Evolutionary conservation across 2,888 invertebrate genomes (phyloP), one percentile per base, ranked within the genome.

Genomic region (Ormia ochracea): DNA sequence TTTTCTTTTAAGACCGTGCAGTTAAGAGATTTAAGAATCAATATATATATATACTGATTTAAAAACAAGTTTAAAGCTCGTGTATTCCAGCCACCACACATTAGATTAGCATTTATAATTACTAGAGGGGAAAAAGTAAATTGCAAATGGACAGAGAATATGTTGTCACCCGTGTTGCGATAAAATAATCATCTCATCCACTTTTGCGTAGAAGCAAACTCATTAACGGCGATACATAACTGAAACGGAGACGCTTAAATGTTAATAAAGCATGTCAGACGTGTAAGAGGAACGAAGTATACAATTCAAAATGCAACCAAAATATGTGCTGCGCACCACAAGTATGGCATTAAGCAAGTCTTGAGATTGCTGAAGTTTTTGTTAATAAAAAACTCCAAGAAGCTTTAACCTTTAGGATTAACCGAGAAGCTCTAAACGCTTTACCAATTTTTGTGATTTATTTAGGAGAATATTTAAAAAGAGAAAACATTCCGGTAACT

Each of bases 71-170:
- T 77, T 61, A 21, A 31, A 48, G 61, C 56, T 63, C 19, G 48
- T 41, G 33, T 70, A 70, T 56, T 41, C 21, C 23, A 41, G 68
- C 68, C 69, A 45, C 68, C 48, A 72, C 61, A 41, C 63, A 77
- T 77, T 77, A 70, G 76, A 77, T 77, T 77, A 77, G 76, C 70
- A 41, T 75, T 70, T 77, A 77, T 77, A 77, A 77, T 77, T 76
- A 70, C 69, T 50, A 63, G 63, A 63, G 28, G 36, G 28, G 28
- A 33, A 19, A 61, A 28, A 52, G 7, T 23, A 43, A 73, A 21
- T 43, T 31, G 50, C 56, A 77, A 70, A 77, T 70, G 76, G 61
- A 65, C 69, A 63, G 33, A 58, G 63, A 21, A 77, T 63, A 70
- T 77, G 76, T 77, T 77, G 76, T 70, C 76, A 77, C 69, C 76